Evolutionary conservation across 2,888 invertebrate genomes (phyloP).

Genomic region (Erebia ligea): DNA sequence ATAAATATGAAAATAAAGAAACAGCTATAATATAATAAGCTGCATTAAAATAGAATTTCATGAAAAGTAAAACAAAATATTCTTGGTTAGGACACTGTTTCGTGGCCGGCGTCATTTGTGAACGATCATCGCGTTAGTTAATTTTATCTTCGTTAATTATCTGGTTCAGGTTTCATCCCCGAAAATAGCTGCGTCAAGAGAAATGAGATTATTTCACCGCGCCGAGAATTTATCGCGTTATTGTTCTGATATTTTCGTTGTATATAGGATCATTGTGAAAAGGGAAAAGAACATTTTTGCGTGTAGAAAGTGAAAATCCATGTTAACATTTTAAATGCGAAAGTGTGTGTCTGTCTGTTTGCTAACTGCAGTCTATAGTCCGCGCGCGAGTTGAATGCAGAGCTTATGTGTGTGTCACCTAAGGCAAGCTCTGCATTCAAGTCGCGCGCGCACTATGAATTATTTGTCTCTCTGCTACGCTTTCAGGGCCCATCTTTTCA

Average conservation of each 20-base stretch:
- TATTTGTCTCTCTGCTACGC: no score
- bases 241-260: neutral
- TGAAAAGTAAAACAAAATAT: neutral
- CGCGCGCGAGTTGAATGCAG: no score
- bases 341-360: no score
- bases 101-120: neutral
- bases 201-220: neutral
- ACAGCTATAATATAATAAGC: no score
- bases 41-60: no score
- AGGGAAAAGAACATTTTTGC: neutral
- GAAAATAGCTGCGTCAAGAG: neutral
- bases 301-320: neutral
- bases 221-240: neutral
- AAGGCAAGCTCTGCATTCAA: no score
- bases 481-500: no score
- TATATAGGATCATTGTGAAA: neutral
- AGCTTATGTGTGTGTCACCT: no score
- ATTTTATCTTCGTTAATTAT: constrained; percentile 15
- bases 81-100: neutral
- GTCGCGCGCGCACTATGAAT: no score
- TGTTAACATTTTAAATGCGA: no score
- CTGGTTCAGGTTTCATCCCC: constrained; percentile 10
- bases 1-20: no score
- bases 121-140: constrained; percentile 16
- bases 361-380: no score